These are phyloP conservation scores for Drosophila austrosaltans DNA, from an alignment of 2,888 invertebrate species.

Conservation along the genomic window DNA sequence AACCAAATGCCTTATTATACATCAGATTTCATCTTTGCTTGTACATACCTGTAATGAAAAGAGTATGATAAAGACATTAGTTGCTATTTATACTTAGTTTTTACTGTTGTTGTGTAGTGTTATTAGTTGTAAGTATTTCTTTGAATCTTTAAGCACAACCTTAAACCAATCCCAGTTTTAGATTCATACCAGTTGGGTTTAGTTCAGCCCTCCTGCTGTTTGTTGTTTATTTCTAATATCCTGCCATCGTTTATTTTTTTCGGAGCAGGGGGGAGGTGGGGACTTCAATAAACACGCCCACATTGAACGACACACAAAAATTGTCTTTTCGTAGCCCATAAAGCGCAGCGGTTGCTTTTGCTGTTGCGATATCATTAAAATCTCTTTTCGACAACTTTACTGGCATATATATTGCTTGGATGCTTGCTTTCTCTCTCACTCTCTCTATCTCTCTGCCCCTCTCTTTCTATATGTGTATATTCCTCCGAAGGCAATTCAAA, in stretches of 20 bases:
- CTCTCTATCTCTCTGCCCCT: background rate
- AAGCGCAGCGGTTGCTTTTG: conserved; percentile 66
- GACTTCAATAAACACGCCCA: conserved; percentile 74
- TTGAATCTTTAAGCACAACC: too few species aligned
- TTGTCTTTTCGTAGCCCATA: conserved; percentile 61
- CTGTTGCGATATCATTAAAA: conserved; percentile 67
- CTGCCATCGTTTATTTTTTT: conserved; percentile 46
- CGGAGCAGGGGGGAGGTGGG: background rate
- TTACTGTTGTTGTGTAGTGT: too few species aligned
- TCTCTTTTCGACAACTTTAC: conserved; percentile 67
- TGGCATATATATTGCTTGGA: conserved; percentile 58
- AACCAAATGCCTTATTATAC: background rate
- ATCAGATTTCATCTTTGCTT: background rate
- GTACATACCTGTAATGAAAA: background rate
- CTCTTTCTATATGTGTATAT: background rate
- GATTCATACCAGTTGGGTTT: background rate
- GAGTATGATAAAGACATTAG: background rate
- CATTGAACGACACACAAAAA: conserved; percentile 51
- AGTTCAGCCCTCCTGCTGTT: conserved; percentile 54
- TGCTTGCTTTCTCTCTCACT: conserved; percentile 31
- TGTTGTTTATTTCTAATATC: conserved; percentile 74
- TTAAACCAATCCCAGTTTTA: too few species aligned
- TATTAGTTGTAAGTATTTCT: background rate
- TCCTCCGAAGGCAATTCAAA: conserved; percentile 53
- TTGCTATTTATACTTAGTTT: background rate